Conservation (phyloP, 2,113 vertebrate genomes). For the Mirza zaza region DNA sequence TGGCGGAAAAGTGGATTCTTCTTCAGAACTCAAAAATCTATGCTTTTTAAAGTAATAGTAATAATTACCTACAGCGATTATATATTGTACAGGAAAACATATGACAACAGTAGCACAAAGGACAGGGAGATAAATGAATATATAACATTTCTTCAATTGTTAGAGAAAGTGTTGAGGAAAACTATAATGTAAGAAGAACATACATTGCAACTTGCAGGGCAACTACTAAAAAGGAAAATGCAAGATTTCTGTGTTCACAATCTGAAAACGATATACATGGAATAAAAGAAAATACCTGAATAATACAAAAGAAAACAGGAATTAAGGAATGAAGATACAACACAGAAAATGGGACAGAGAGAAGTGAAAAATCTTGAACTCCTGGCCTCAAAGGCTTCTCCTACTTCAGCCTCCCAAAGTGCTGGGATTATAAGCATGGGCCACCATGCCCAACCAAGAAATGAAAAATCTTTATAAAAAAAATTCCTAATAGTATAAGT, state of each 20-base stretch:
- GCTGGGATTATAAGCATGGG: too few species aligned
- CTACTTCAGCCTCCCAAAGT: too few species aligned
- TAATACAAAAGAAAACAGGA: background rate
- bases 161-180: background rate
- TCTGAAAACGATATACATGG: background rate
- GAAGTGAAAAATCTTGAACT: background rate
- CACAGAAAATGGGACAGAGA: background rate
- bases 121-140: background rate
- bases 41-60: background rate
- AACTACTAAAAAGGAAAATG: background rate
- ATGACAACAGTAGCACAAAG: background rate
- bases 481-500: background rate
- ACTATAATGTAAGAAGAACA: background rate
- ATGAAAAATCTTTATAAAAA: background rate
- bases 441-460: too few species aligned
- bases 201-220: background rate
- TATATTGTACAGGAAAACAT: background rate
- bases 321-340: background rate
- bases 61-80: background rate
- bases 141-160: background rate
- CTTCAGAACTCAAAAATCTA: background rate
- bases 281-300: background rate
- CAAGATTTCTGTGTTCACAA: slow-evolving; percentile 4
- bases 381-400: too few species aligned
- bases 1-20: background rate